Evolutionary conservation across 2,113 vertebrate genomes (phyloP), one percentile per base, ranked within the genome.

Genomic region (Gracilinanus agilis): DNA sequence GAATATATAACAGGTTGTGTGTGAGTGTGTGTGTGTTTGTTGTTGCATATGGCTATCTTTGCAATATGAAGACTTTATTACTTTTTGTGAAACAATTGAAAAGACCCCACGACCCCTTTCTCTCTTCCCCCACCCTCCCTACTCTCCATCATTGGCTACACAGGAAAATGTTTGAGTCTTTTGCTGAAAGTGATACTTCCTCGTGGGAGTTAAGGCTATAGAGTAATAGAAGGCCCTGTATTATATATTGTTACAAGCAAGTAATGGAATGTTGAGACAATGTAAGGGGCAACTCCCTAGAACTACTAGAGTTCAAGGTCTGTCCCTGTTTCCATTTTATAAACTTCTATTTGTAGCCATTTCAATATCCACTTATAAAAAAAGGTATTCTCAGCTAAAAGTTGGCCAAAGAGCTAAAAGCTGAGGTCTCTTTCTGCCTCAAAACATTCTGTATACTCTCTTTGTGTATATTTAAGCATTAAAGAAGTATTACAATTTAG

Each of bases 111-210:
- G 89, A 95, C 94, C 92, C 55, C 88, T 93, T 67, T 92, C 19
- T 61, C 90, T 90, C 88, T 34, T 91, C 5, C 12, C 24, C 90
- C 40, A 90, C 90, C 92, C 55, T 54, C 95, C 34, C 24, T 67
- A 56, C 93, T 88, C 93, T 44, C 23, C 89, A 1, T 90, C 97
- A 95, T 53, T 93, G 90, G 9, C 94, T 56, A 1, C 94, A 55
- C 44, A 97, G 95, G 54, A 90, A 97, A 92, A 94, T 93, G 90
- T 95, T 96, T 97, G 93, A 90, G 93, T 95, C 91, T 92, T 97
- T 97, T 94, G 89, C 92, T n/a, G 94, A 96, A 98, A 97, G 90
- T 90, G 97, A 95, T 97, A 96, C 95, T 97, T 98, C 96, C 97
- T 98, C 96, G 88, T 97, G 93, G 95, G 97, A 97, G 96, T 96